phyloP scores from a whole-genome alignment of 2,888 invertebrate species.

The Limnephilus auricula region DNA sequence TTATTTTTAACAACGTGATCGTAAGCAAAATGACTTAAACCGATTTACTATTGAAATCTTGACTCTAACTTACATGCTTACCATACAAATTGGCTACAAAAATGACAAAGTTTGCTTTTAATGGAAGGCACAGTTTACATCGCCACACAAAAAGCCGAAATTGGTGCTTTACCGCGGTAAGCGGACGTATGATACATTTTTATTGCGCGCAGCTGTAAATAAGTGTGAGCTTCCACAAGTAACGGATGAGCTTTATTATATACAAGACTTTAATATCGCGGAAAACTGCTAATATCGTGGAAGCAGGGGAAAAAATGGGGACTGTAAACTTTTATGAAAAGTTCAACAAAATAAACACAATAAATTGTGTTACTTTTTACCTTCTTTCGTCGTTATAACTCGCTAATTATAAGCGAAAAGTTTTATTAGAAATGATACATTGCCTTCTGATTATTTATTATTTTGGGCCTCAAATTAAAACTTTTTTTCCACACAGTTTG shows the following conservation, averaged over 20 bases:
- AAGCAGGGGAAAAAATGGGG: background rate
- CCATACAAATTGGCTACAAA: background rate
- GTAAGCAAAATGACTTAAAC: background rate
- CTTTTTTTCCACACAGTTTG: too few relatives aligned
- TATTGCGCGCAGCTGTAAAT: slow-evolving; percentile 24
- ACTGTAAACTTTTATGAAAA: background rate
- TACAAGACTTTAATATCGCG: slow-evolving; percentile 21
- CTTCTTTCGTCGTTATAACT: background rate
- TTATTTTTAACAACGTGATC: background rate
- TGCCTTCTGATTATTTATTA: too few relatives aligned
- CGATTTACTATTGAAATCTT: background rate
- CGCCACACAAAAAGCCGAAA: background rate
- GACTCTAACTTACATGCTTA: background rate
- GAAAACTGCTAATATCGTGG: background rate
- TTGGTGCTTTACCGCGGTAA: slow-evolving; percentile 2
- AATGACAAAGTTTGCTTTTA: background rate
- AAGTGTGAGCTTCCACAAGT: slow-evolving; percentile 6
- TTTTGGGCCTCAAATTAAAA: too few relatives aligned
- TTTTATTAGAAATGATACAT: too few relatives aligned
- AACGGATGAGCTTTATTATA: slow-evolving; percentile 30
- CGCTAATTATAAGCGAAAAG: too few relatives aligned
- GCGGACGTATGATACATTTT: slow-evolving; percentile 20
- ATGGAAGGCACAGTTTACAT: background rate
- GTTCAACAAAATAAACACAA: background rate
- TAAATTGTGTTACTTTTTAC: background rate